Evolutionary conservation across 2,113 vertebrate genomes (phyloP).

Genomic region (Brachyhypopomus gauderio): DNA sequence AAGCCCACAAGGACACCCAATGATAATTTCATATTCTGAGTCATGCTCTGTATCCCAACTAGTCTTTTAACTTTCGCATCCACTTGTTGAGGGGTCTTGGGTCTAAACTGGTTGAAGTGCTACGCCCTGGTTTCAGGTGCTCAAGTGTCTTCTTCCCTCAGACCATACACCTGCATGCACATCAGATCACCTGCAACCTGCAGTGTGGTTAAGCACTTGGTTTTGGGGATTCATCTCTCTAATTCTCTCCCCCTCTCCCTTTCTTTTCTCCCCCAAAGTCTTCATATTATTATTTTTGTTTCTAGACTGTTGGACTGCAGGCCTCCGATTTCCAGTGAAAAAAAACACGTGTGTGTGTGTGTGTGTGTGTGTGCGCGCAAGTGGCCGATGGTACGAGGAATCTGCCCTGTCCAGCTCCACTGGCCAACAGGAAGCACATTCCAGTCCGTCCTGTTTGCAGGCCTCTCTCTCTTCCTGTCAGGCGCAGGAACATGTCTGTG

Average conservation of each 20-base stretch:
- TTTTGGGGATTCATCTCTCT: neutral
- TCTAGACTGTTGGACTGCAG: constrained; percentile 67
- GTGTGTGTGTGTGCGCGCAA: constrained; percentile 27
- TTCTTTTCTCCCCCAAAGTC: neutral
- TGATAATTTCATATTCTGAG: constrained; percentile 71
- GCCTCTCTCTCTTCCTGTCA: constrained; percentile 73
- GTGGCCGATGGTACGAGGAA: constrained; percentile 70
- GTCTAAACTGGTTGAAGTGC: neutral
- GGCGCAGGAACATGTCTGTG: constrained; percentile 69
- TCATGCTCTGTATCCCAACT: constrained; percentile 48
- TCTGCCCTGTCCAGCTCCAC: constrained; percentile 66
- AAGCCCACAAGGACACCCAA: constrained; percentile 76
- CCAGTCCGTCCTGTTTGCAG: constrained; percentile 79
- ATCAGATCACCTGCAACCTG: no score
- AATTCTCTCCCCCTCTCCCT: constrained; percentile 11
- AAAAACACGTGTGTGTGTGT: constrained; percentile 61
- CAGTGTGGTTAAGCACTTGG: no score
- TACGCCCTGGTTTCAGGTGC: neutral
- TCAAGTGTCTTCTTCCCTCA: neutral
- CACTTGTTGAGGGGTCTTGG: neutral
- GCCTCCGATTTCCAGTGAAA: constrained; percentile 65
- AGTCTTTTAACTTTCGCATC: constrained; percentile 2
- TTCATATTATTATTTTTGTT: constrained; percentile 61
- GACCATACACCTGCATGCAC: neutral
- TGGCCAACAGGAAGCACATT: constrained; percentile 79